phyloP scores from a whole-genome alignment of 2,888 invertebrate species.

The Caenorhabditis wallacei region DNA sequence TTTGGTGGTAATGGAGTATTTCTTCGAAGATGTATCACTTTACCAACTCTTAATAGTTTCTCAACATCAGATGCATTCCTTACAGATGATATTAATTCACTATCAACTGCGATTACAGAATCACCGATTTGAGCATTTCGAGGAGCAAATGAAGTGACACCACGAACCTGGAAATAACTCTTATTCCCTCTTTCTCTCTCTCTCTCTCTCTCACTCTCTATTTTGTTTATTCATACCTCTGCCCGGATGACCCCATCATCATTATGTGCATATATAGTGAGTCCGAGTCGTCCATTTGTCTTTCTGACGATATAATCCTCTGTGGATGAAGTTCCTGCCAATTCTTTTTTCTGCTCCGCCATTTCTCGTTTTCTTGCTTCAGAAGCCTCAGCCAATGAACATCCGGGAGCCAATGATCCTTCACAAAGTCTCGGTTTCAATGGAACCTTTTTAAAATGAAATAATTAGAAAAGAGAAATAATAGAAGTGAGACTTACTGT shows the following conservation, averaged over 20 bases:
- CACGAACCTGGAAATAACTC: conserved; percentile 57
- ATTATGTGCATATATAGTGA: conserved; percentile 74
- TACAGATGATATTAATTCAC: conserved; percentile 66
- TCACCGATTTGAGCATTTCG: conserved; percentile 71
- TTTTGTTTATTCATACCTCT: conserved; percentile 60
- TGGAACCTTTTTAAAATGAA: conserved; percentile 27
- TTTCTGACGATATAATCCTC: conserved; percentile 72
- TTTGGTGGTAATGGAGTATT: conserved; percentile 45
- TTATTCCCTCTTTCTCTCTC: no score
- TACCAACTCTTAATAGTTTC: conserved; percentile 68
- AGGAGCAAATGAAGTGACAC: conserved; percentile 72
- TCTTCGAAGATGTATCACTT: conserved; percentile 68
- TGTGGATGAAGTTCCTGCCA: conserved; percentile 38
- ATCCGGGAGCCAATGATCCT: conserved; percentile 50
- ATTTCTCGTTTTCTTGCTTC: conserved; percentile 50
- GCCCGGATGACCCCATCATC: conserved; percentile 70
- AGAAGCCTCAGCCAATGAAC: conserved; percentile 53
- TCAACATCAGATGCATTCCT: conserved; percentile 73
- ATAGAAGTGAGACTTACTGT: conserved; percentile 32
- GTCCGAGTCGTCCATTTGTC: conserved; percentile 68
- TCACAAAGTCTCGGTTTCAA: conserved; percentile 49
- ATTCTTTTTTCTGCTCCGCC: conserved; percentile 57
- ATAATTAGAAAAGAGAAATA: neutral
- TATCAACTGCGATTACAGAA: conserved; percentile 71
- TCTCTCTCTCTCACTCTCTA: no score